Percentiles rank a stretch among this genome's conserved stretches.
phyloP scores from a whole-genome alignment of 2,797 vertebrate species.

The Masticophis lateralis region DNA sequence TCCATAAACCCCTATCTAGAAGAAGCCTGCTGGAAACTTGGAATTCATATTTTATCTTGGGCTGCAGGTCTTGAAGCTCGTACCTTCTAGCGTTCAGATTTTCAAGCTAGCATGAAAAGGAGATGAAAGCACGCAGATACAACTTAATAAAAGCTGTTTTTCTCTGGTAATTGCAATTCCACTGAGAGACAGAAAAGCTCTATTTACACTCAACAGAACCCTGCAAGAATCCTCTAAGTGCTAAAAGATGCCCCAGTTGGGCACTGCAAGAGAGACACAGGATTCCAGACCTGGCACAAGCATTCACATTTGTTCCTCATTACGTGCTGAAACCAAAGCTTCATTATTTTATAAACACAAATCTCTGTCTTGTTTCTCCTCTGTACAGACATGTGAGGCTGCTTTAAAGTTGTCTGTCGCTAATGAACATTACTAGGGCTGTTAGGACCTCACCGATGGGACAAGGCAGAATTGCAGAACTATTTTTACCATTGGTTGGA shows the following conservation, averaged over 20 bases:
- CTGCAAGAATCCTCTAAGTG: not conserved
- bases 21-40: constrained; percentile 78
- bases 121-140: not conserved
- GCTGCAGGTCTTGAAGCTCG: constrained; percentile 72
- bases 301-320: not conserved
- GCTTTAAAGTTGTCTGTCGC: not conserved
- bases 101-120: constrained; percentile 48
- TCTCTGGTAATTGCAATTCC: not conserved
- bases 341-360: not conserved
- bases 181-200: not conserved
- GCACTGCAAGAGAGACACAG: not conserved
- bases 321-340: not conserved
- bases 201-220: not conserved
- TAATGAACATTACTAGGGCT: not conserved
- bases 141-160: not conserved
- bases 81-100: constrained; percentile 21
- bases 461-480: not conserved
- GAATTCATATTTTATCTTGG: constrained; percentile 79
- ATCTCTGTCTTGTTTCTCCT: not conserved
- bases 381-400: not conserved
- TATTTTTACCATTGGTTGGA: not conserved
- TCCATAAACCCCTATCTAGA: constrained; percentile 78
- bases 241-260: not conserved
- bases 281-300: not conserved
- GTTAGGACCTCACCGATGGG: not conserved